Base-by-base conservation (phyloP, 1,140 invertebrate genomes). In the Ephestia elutella region DNA sequence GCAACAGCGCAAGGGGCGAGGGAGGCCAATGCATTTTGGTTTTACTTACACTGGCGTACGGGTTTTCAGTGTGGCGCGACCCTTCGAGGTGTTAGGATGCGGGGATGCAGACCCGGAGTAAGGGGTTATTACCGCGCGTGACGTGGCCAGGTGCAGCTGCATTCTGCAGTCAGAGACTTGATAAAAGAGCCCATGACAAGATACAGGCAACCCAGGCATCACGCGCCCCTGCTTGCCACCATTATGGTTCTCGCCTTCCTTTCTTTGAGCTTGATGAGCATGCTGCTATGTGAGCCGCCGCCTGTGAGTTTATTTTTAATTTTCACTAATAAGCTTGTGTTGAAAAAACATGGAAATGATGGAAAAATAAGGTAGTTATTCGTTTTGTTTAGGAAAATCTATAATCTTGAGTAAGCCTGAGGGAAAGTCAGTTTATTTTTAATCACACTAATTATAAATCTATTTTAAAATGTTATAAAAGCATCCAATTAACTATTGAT, bases 161-260 rank as follows among this genome's bases (percentile, higher is more conserved):
- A 73, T 60, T 58, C 60, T 71, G 71, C 70, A 66, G 61, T 62
- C 53, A 17, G 28, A 57, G 32, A 59, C 17, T 32, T 63, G 68
- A 60, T 53, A 73, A 55, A 71, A 61, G 56, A 21, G 56, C 49
- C 69, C 66, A 82, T 81, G 80, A 60, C 65, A 72, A 67, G 63
- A 10, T 10, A 2, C 38, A 44, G 10, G 38, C 5, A 44, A 58
- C 64, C 15, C 38, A 44, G 10, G 38, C 5, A 44, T 59, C 64
- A 67, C 57, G 68, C 53, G 58, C 53, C 63, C 49, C 57, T 71
- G 53, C 44, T 76, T 53, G 62, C 75, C 57, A 49, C 70, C 62
- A 75, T 65, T 67, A 84, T 84, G 81, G 62, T 79, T 73, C 75
- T 75, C 62, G 66, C 72, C 64, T 66, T 75, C 63, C 60, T 75